Conservation (phyloP, 1,140 invertebrate species). For the Macrocentrus cingulum region DNA sequence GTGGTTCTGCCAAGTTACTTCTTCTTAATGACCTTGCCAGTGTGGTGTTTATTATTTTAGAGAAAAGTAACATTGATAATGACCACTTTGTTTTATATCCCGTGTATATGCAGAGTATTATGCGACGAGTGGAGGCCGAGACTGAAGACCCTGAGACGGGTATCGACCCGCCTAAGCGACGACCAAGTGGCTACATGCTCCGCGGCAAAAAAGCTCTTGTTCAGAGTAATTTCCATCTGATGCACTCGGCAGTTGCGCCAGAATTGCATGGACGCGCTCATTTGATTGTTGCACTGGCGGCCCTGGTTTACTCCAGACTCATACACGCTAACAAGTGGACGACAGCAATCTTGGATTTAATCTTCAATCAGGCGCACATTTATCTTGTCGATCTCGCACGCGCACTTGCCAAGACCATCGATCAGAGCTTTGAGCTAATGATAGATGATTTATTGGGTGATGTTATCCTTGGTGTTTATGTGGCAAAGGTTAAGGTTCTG, state of each 20-base stretch:
- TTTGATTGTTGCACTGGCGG: slow-evolving; percentile 42
- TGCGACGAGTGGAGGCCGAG: not conserved
- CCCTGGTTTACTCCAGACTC: slow-evolving; percentile 47
- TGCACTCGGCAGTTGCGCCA: slow-evolving; percentile 35
- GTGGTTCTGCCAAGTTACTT: slow-evolving; percentile 45
- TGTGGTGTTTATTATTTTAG: slow-evolving; percentile 46
- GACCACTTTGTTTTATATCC: slow-evolving; percentile 45
- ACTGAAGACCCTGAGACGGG: slow-evolving; percentile 18
- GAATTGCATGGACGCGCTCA: slow-evolving; percentile 38
- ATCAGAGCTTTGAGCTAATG: slow-evolving; percentile 40
- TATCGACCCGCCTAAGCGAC: slow-evolving; percentile 24
- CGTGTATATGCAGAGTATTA: slow-evolving; percentile 32
- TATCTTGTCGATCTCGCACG: slow-evolving; percentile 48
- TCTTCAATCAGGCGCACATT: slow-evolving; percentile 53
- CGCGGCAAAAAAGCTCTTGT: slow-evolving; percentile 42
- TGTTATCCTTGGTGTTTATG: slow-evolving; percentile 49
- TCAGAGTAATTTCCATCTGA: slow-evolving; percentile 45
- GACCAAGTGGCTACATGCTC: slow-evolving; percentile 42
- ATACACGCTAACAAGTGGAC: slow-evolving; percentile 48
- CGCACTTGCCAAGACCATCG: slow-evolving; percentile 40
- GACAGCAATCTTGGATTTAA: slow-evolving; percentile 44
- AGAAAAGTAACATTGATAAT: slow-evolving; percentile 43
- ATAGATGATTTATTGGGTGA: slow-evolving; percentile 47
- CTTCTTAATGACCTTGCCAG: slow-evolving; percentile 37
- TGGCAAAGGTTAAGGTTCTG: slow-evolving; percentile 45